Base-by-base conservation (phyloP, 1,140 invertebrate genomes). In the Mactra quadrangularis region DNA sequence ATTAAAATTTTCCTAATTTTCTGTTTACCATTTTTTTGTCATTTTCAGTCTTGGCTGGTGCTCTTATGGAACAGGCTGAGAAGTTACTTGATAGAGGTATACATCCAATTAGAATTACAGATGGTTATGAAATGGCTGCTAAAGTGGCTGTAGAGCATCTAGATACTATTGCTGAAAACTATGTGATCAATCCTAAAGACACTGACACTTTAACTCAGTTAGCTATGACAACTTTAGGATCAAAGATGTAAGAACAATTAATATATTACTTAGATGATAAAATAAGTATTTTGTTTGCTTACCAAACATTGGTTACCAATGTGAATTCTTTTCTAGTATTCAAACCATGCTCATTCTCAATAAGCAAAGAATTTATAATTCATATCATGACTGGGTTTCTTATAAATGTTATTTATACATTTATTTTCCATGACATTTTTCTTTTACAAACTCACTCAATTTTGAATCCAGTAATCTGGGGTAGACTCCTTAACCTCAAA, bases 91-190 rank as follows among this genome's bases (percentile, higher is more conserved):
- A 99, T 93, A 96, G 97, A 91, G 99, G 99, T 25, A 99, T 99
- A 92, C 99, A 99, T 93, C 99, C 99, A 0, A 99, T 99, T 84
- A 95, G 98, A 88, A 99, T 99, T 89, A 98, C 99, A 41, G 99
- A 99, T 95, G 99, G 99, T 52, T 99, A 98, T 93, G 99, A 99
- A 94, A 94, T 99, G 92, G 99, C 99, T 7, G 98, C 98, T 1
- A 96, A 97, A 86, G 95, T 95, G 85, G 97, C 99, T 6, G 95
- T 97, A 13, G 95, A 96, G 60, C 96, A 98, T 92, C 93, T 99
- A 50, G 97, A 99, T 82, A 94, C 95, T 31, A 98, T 99, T 89
- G 96, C 97, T 62, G 96, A 99, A 87, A 95, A 95, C 22, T 99
- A 99, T 93, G 96, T 96, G 0, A 95, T 99, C 41, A 95, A 96